Evolutionary conservation across 2,797 vertebrate genomes (phyloP), one percentile per base, ranked within the genome.

Genomic region (Danio tinwini): DNA sequence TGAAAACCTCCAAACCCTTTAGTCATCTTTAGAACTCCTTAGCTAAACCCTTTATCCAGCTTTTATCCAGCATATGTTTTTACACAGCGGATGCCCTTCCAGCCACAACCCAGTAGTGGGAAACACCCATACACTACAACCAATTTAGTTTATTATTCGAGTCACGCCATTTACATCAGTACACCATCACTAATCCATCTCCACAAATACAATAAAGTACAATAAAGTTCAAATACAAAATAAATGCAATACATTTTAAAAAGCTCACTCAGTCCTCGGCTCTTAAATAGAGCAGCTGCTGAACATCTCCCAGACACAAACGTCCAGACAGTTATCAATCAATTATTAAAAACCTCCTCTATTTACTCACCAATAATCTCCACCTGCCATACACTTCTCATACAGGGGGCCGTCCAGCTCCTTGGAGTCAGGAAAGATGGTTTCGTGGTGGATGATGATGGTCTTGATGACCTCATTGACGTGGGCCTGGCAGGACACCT

Each of bases 401-500:
- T 99, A 99, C 42, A 97, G 91, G 8, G 98, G 97, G 49, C 97
- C 97, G 6, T 98, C 97, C 83, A 99, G 93, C 83, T 98, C 98
- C 90, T 98, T 98, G 87, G 91, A 86, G 61, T 98, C 97, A 47
- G 98, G 98, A 89, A 99, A 99, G 90, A 99, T 98, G 81, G 91
- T 95, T 88, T 99, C 98, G 7, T 99, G 94, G 88, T 99, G 97
- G 88, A 99, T 96, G 89, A 99, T 98, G 90, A 99, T 99, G 82
- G 97, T 98, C 93, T 99, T 99, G 85, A 99, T 91, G 83, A 98
- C 95, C 92, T 99, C 98, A 73, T 99, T 99, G 90, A 99, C 97
- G 0, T 99, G 98, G 63, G 97, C 96, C 91, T 99, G 98, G 89
- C 97, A 98, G 72, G 96, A 98, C 73, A 99, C 98, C 88, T 98